phyloP scores from a whole-genome alignment of 2,797 vertebrate genomes.

The Syndactyla subalaris region DNA sequence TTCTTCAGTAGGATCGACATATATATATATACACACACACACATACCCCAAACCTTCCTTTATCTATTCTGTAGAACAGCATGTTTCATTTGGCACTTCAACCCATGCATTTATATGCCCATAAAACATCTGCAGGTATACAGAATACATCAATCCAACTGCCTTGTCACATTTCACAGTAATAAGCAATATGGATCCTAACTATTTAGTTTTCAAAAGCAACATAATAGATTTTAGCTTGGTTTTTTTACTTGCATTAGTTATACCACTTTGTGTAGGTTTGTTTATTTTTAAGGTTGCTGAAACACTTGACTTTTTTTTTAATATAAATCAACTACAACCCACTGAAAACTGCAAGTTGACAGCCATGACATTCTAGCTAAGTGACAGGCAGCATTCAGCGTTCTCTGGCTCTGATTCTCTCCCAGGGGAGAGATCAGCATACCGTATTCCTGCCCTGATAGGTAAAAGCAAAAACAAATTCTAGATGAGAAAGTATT shows the following conservation, averaged over 20 bases:
- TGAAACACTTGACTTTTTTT: not conserved
- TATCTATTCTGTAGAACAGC: not conserved
- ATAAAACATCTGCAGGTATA: not conserved
- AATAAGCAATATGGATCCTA: not conserved
- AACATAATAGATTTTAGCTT: not conserved
- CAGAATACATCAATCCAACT: not conserved
- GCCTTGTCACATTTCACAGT: not conserved
- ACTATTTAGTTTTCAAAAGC: not conserved
- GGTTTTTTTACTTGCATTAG: not conserved
- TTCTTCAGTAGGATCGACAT: not conserved
- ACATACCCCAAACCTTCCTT: not conserved
- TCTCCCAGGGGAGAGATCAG: not conserved
- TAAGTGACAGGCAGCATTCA: not conserved
- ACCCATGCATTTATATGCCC: not conserved
- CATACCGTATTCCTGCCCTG: not conserved
- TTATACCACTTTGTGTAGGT: not conserved
- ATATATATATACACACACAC: not conserved
- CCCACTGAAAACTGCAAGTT: not conserved
- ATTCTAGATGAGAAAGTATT: not conserved
- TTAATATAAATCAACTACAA: not conserved
- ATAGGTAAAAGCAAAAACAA: not conserved
- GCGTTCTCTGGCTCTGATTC: not conserved
- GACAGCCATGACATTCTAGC: not conserved
- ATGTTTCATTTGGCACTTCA: not conserved
- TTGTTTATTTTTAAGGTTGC: not conserved